Evolutionary conservation across 2,797 vertebrate genomes (phyloP).

Genomic region (Syngnathus rostellatus): DNA sequence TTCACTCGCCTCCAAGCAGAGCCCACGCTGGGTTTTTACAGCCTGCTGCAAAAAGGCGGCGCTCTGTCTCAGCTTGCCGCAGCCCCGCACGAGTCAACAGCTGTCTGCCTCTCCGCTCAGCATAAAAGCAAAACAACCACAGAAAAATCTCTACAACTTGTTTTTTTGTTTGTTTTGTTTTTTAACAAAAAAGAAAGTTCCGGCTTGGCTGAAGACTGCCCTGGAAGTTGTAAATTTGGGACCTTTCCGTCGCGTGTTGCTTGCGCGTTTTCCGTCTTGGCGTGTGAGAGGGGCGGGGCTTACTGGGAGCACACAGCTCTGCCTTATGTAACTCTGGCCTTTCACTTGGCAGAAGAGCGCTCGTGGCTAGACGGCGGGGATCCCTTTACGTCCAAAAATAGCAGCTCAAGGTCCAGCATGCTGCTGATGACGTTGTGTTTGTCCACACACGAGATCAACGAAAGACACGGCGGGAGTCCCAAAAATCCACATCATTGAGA

Average conservation of each 20-base stretch:
- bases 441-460: background rate
- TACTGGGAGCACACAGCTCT: background rate
- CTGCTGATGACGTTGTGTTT: background rate
- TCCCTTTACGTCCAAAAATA: background rate
- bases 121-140: slow-evolving; percentile 2
- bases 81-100: background rate
- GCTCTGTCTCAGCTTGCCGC: background rate
- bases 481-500: too few relatives aligned
- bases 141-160: background rate
- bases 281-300: background rate
- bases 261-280: background rate
- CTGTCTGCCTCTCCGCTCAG: slow-evolving; percentile 4
- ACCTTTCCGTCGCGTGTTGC: background rate
- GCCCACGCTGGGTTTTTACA: background rate
- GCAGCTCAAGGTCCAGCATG: background rate
- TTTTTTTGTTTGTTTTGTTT: slow-evolving; percentile 5
- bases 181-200: slow-evolving; percentile 4
- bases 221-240: slow-evolving; percentile 3
- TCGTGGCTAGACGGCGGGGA: background rate
- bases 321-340: background rate
- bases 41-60: background rate
- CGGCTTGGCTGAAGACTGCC: background rate
- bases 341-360: background rate
- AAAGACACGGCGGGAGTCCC: too few relatives aligned
- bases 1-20: background rate